These are phyloP conservation scores for Nicator chloris DNA, from an alignment of 2,113 vertebrate species.

Conservation along the genomic window DNA sequence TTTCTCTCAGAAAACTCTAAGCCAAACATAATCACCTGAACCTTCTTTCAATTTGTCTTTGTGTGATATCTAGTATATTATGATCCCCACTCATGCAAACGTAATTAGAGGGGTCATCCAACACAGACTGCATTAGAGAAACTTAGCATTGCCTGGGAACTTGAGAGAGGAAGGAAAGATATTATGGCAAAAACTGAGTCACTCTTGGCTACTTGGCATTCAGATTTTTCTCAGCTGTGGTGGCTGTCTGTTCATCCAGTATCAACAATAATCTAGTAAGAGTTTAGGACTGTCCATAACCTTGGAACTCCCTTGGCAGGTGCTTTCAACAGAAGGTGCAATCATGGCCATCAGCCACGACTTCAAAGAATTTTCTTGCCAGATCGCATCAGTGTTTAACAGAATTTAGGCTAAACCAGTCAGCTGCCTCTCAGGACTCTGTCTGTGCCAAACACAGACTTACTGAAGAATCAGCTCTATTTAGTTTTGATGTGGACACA, in stretches of 20 bases:
- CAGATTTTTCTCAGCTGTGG: not conserved
- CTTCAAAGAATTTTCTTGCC: not conserved
- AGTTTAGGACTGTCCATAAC: not conserved
- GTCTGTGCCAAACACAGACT: not conserved
- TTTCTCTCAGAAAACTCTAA: not conserved
- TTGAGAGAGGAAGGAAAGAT: not conserved
- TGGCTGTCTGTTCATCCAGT: not conserved
- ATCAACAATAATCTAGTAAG: not conserved
- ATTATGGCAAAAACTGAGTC: not conserved
- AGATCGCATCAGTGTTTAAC: rapidly evolving
- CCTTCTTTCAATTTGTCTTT: not conserved
- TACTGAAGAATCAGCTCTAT: not conserved
- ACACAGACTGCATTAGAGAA: not conserved
- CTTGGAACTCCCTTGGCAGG: not conserved
- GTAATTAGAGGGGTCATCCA: not conserved
- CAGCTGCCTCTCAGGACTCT: not conserved
- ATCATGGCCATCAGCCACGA: not conserved
- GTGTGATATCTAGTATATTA: not conserved
- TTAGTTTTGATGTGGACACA: not conserved
- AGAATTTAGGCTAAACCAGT: not conserved
- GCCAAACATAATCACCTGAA: not conserved
- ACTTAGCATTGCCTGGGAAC: not conserved
- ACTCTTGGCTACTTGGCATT: not conserved
- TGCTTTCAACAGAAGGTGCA: not conserved
- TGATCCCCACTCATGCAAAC: not conserved